Evolutionary conservation across 2,113 vertebrate genomes (phyloP).

Genomic region (Proteles cristata): DNA sequence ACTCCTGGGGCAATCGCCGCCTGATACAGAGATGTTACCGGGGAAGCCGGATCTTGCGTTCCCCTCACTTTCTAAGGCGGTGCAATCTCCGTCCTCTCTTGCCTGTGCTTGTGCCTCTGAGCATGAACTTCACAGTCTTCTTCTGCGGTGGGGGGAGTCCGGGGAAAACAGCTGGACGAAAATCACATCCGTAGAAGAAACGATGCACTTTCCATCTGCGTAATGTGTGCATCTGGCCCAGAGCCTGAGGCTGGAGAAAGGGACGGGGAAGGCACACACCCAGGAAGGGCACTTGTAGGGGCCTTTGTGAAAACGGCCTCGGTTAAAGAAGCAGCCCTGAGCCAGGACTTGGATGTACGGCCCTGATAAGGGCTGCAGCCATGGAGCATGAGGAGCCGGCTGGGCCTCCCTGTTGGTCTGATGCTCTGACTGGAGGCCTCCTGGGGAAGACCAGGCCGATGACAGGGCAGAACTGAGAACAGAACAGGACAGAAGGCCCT

Average conservation of each 20-base stretch:
- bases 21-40: neutral
- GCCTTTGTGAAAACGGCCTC: neutral
- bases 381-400: rapidly evolving
- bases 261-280: neutral
- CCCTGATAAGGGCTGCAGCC: rapidly evolving
- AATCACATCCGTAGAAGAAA: neutral
- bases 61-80: neutral
- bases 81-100: neutral
- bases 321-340: neutral
- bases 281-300: slow-evolving; percentile 73
- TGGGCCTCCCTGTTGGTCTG: rapidly evolving
- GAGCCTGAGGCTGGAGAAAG: neutral
- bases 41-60: neutral
- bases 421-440: neutral
- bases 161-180: no score
- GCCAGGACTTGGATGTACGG: neutral
- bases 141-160: rapidly evolving
- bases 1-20: neutral
- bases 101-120: neutral
- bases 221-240: rapidly evolving
- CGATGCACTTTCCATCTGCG: neutral
- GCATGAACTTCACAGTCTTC: neutral
- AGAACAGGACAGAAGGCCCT: neutral
- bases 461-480: neutral
- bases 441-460: neutral